Conservation (phyloP, 2,797 vertebrate genomes). For the Silurus aristotelis region DNA sequence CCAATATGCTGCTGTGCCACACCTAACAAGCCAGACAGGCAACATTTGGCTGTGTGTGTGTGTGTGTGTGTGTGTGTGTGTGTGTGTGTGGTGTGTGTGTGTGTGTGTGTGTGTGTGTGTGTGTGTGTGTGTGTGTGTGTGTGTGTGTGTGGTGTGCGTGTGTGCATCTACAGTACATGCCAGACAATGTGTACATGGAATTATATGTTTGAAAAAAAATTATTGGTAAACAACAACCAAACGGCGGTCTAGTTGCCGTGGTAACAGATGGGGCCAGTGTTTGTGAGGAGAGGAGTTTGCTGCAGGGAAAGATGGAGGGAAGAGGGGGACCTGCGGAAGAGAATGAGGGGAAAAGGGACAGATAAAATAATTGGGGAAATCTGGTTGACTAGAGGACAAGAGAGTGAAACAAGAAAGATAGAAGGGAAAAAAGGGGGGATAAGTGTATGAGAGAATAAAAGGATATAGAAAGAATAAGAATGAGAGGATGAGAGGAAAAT, state of each 20-base stretch:
- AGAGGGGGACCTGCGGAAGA: not conserved
- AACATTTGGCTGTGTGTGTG: conserved; percentile 28
- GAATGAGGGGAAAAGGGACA: not conserved
- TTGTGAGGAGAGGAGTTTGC: conserved; percentile 33
- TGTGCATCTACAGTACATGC: conserved; percentile 3
- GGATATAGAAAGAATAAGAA: not conserved
- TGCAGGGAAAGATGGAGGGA: conserved; percentile 32
- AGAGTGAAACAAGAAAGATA: conserved; percentile 37
- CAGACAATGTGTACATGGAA: conserved; percentile 47
- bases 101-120: conserved; percentile 21
- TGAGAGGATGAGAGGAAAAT: not conserved
- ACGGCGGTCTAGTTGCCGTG: conserved; percentile 67
- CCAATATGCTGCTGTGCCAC: conserved; percentile 43
- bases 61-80: conserved; percentile 22
- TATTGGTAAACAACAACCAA: conserved; percentile 61
- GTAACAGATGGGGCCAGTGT: conserved; percentile 68
- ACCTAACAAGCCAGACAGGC: conserved; percentile 49
- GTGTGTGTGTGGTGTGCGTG: conserved; percentile 16
- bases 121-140: conserved; percentile 1
- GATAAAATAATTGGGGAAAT: not conserved
- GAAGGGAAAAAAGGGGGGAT: conserved; percentile 49
- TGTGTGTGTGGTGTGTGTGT: conserved; percentile 28
- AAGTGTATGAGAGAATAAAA: conserved; percentile 28
- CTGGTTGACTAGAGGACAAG: not conserved
- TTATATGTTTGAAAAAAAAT: conserved; percentile 38